phyloP scores from a whole-genome alignment of 92 coral and sea anemone genomes.

The Parazoanthus swiftii region DNA sequence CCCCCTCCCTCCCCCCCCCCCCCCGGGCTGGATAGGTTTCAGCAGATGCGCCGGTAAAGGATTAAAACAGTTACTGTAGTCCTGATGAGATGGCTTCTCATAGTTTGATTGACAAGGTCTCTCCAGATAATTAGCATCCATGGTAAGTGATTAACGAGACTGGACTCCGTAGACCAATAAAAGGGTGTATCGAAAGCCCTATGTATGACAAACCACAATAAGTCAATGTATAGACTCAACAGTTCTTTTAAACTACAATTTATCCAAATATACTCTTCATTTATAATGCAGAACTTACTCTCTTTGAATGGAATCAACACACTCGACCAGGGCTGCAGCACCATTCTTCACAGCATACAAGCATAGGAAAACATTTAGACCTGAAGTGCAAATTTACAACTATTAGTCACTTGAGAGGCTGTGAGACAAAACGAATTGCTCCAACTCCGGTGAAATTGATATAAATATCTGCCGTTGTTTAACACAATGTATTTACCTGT shows the following conservation, averaged over 20 bases:
- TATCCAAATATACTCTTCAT: neutral
- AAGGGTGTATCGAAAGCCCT: too few relatives aligned
- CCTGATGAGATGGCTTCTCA: too few relatives aligned
- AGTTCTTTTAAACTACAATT: neutral
- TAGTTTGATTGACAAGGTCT: too few relatives aligned
- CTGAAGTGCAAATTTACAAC: conserved; percentile 36
- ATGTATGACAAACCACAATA: neutral
- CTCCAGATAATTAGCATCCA: too few relatives aligned
- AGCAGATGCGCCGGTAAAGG: too few relatives aligned
- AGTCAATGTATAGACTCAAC: neutral
- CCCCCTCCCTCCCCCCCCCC: too few relatives aligned
- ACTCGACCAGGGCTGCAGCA: conserved; percentile 68
- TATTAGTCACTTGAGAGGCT: neutral
- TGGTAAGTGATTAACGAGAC: too few relatives aligned
- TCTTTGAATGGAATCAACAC: conserved; percentile 78
- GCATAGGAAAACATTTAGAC: conserved; percentile 87
- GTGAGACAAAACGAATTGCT: neutral
- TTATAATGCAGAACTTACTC: conserved; percentile 48
- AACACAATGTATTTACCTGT: neutral
- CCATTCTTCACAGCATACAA: conserved; percentile 88
- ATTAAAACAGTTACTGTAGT: too few relatives aligned
- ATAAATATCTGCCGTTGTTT: too few relatives aligned
- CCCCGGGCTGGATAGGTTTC: too few relatives aligned
- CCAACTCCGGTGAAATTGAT: neutral
- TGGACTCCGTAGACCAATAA: too few relatives aligned